These are phyloP conservation scores for Pemphredon lugubris DNA, from an alignment of 2,888 invertebrate genomes.

Conservation along the genomic window DNA sequence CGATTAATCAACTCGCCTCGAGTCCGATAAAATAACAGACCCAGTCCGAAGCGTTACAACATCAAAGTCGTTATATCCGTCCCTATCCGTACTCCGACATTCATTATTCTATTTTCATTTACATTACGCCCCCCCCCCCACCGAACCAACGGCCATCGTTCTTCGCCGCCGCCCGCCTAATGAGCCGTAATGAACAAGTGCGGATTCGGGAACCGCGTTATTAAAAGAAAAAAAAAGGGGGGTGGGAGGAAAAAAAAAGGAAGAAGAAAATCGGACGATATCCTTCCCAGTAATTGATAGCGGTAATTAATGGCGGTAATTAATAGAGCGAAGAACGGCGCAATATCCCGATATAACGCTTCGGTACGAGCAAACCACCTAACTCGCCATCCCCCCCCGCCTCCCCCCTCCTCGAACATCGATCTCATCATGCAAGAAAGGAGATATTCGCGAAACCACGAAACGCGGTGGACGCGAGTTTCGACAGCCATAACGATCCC, in stretches of 20 bases:
- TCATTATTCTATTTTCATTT: not conserved
- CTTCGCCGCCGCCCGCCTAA: not conserved
- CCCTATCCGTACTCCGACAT: too few species aligned
- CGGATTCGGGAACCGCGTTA: not conserved
- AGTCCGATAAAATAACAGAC: not conserved
- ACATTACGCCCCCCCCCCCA: too few species aligned
- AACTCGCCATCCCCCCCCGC: too few species aligned
- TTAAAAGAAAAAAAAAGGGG: too few species aligned
- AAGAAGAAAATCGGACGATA: too few species aligned
- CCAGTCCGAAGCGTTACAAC: not conserved
- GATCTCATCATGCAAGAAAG: constrained; percentile 19
- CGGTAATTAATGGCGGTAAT: not conserved
- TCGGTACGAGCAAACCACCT: not conserved
- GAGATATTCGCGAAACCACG: constrained; percentile 44
- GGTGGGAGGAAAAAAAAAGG: too few species aligned
- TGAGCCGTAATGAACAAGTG: constrained; percentile 1
- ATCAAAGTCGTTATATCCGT: constrained; percentile 1
- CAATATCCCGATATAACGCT: not conserved
- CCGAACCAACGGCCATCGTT: too few species aligned
- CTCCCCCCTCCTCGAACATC: constrained; percentile 1
- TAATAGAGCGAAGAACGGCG: not conserved
- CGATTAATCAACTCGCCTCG: not conserved
- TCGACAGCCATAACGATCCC: constrained; percentile 67
- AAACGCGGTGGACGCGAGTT: constrained; percentile 45
- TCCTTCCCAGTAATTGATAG: not conserved